Conservation (phyloP, 2,888 invertebrate genomes). For the Pedicia rivosa region DNA sequence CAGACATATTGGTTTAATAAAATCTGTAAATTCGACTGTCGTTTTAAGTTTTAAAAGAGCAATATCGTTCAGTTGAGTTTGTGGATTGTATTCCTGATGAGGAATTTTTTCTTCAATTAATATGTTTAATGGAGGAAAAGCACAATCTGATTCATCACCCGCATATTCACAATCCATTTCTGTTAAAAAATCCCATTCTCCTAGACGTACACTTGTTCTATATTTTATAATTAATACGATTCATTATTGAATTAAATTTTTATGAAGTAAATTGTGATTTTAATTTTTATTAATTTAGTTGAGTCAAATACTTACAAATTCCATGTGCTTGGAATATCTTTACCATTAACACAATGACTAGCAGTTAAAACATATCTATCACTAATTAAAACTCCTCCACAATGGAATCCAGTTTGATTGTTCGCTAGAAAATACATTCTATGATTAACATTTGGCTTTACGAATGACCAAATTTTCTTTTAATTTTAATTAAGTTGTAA, state of each 20-base stretch:
- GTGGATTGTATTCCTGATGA: constrained; percentile 44
- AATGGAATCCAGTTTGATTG: constrained; percentile 22
- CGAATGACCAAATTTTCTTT: too few relatives aligned
- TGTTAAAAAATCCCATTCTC: constrained; percentile 16
- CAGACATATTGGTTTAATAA: constrained; percentile 43
- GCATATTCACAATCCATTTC: constrained; percentile 26
- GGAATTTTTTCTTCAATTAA: constrained; percentile 41
- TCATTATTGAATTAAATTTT: too few relatives aligned
- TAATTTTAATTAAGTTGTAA: too few relatives aligned
- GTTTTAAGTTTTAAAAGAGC: constrained; percentile 45
- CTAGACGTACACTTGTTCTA: constrained; percentile 8
- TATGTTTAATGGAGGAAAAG: constrained; percentile 39
- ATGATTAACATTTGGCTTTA: not conserved
- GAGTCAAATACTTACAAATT: not conserved
- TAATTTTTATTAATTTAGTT: not conserved
- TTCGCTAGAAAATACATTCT: constrained; percentile 28
- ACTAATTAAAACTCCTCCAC: not conserved
- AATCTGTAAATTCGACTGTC: constrained; percentile 39
- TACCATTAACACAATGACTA: constrained; percentile 38
- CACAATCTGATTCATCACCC: constrained; percentile 23
- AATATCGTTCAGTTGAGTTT: constrained; percentile 51
- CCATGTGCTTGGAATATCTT: constrained; percentile 12
- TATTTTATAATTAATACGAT: too few relatives aligned
- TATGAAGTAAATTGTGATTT: not conserved
- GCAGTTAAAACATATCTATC: constrained; percentile 1